Evolutionary conservation across 1,140 invertebrate species (phyloP), one percentile per base, ranked within the genome.

Genomic region (Amphibalanus amphitrite): DNA sequence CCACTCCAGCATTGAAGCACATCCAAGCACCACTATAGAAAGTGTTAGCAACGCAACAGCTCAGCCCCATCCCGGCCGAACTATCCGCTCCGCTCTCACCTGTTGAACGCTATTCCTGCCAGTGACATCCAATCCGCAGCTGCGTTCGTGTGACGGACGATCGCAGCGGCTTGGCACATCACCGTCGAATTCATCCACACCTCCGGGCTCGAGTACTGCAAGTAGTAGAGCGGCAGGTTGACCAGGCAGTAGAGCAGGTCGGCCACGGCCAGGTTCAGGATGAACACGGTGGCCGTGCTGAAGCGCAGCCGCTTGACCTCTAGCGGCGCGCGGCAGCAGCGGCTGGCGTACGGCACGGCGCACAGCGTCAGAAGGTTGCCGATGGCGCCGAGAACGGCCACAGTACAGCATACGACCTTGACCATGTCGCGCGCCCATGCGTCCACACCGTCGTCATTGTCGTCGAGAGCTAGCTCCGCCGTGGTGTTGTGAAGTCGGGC

Each of bases 241-340:
- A 75, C 68, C 28, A 70, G 70, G 25, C 69, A 69, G 72, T 75
- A 75, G 47, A 71, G 73, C 23, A 75, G 65, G 69, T 75, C 75
- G 17, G 75, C 75, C 30, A 75, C 26, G n/a, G 73, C 71, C 20
- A 75, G 69, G 70, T 75, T 75, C 13, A 74, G 71, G 67, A 75
- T 73, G n/a, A 75, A 70, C 0, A 75, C 73, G 13, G 75, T 73
- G 72, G 73, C 74, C 3, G 74, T 28, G 47, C 47, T 59, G 47
- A 17, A 59, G 47, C 47, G 47, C 6, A 59, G 47, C 20, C 47
- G 47, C 20, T 59, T 59, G 47, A 59, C 47, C 47, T 59, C 47
- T 8, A 13, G 47, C 47, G 47, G 47, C 6, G 47, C 47, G 6
- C 47, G 47, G 47, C 47, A 59, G 20, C 47, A 59, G 47, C 47